phyloP scores from a whole-genome alignment of 2,797 vertebrate genomes.

The Adelosebastes latens region DNA sequence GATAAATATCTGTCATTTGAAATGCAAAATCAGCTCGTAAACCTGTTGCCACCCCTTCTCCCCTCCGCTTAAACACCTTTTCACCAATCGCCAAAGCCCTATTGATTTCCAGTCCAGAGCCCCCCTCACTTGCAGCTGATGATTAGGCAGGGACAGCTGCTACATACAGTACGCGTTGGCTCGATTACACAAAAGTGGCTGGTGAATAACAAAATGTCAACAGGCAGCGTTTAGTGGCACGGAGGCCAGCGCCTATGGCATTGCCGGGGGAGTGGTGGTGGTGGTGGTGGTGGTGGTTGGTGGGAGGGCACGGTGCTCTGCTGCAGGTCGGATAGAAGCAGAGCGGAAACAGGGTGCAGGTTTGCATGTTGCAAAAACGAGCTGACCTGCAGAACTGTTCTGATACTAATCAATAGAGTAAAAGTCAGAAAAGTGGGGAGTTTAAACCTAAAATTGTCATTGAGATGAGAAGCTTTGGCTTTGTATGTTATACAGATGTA shows the following conservation, averaged over 20 bases:
- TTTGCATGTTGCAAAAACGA: conserved; percentile 12
- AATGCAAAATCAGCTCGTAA: conserved; percentile 31
- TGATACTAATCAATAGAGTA: conserved; percentile 19
- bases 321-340: conserved; percentile 20
- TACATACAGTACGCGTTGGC: conserved; percentile 72
- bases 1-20: conserved; percentile 12
- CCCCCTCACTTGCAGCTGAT: conserved; percentile 53
- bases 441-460: background rate
- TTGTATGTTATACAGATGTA: background rate
- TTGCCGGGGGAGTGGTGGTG: conserved; percentile 4
- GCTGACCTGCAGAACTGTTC: conserved; percentile 4
- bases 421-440: background rate
- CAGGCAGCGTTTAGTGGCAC: conserved; percentile 79
- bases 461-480: background rate
- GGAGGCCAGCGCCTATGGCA: conserved; percentile 65
- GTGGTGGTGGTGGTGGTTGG: background rate
- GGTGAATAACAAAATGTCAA: conserved; percentile 84
- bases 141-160: conserved; percentile 72
- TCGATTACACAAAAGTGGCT: conserved; percentile 77
- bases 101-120: conserved; percentile 47
- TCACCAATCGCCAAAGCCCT: conserved; percentile 17
- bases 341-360: conserved; percentile 29
- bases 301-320: conserved; percentile 23
- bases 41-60: conserved; percentile 25
- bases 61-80: background rate